phyloP scores from a whole-genome alignment of 2,113 vertebrate species.

The Ardeotis arabs region DNA sequence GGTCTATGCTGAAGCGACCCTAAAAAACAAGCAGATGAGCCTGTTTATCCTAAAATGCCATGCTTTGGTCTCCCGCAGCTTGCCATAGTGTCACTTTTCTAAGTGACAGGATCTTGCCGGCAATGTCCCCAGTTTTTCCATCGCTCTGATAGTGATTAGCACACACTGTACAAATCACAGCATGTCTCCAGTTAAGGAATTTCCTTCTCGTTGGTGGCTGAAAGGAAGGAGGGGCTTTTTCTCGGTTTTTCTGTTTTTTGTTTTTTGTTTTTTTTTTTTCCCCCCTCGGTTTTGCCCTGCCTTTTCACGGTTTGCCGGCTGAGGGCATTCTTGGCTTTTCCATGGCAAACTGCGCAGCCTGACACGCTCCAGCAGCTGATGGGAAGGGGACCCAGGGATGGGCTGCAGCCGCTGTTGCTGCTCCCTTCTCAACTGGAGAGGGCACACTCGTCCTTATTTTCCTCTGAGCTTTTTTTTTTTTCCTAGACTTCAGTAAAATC shows the following conservation, averaged over 20 bases:
- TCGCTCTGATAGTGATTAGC: not conserved
- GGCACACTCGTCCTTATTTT: constrained; percentile 34
- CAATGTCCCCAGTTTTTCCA: not conserved
- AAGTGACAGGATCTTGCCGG: not conserved
- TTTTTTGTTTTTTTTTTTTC: not conserved
- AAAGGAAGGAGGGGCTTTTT: not conserved
- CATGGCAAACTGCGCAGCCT: not conserved
- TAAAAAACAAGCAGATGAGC: constrained; percentile 58
- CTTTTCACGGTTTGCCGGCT: constrained; percentile 4
- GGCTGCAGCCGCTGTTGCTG: not conserved
- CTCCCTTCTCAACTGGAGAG: constrained; percentile 29
- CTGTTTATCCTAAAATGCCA: not conserved
- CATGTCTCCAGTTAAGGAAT: not conserved
- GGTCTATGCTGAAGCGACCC: constrained; percentile 93
- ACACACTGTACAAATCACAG: constrained; percentile 12
- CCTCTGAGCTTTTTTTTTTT: not conserved
- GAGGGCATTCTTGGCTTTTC: constrained; percentile 68
- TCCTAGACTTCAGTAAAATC: not conserved
- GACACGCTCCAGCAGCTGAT: not conserved
- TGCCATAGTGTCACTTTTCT: constrained; percentile 3
- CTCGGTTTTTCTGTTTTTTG: not conserved
- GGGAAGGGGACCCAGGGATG: not conserved
- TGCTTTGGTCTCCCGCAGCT: not conserved
- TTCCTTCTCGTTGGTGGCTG: not conserved
- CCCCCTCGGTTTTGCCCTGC: not conserved